Conservation (phyloP, 2,888 invertebrate species). For the Marasmarcha lunaedactyla region DNA sequence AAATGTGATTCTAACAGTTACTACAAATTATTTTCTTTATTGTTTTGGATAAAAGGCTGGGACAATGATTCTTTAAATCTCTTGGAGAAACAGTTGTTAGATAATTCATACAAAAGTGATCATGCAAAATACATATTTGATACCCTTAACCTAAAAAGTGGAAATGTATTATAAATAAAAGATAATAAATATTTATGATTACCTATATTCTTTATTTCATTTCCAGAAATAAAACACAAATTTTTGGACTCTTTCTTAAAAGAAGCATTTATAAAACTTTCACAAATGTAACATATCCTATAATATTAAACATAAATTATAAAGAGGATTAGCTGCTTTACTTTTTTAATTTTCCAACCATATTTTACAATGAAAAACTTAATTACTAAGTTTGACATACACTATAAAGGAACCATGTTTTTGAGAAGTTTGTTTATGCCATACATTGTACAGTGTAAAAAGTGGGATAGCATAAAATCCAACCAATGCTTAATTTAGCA, state of each 20-base stretch:
- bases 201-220: slow-evolving; percentile 4
- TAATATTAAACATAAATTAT: neutral
- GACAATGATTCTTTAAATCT: slow-evolving; percentile 46
- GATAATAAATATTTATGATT: slow-evolving; percentile 5
- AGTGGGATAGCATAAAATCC: too few relatives aligned
- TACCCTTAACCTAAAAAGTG: slow-evolving; percentile 40
- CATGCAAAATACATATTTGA: slow-evolving; percentile 50
- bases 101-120: slow-evolving; percentile 37
- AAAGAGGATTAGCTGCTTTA: neutral
- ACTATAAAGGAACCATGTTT: slow-evolving; percentile 10
- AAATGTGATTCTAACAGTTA: slow-evolving; percentile 45
- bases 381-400: slow-evolving; percentile 2
- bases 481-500: slow-evolving; percentile 1
- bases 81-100: slow-evolving; percentile 43
- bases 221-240: neutral
- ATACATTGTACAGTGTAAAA: too few relatives aligned
- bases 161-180: slow-evolving; percentile 21
- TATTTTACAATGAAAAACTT: too few relatives aligned
- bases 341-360: too few relatives aligned
- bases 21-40: slow-evolving; percentile 62
- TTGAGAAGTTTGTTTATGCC: neutral
- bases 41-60: slow-evolving; percentile 64
- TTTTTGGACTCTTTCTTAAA: neutral
- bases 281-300: neutral
- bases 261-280: neutral